A percentile compares a stretch with the other conserved stretches of the same genome.
phyloP scores from a whole-genome alignment of 2,797 vertebrate genomes.

The Enteromius afrohamiltoni region DNA sequence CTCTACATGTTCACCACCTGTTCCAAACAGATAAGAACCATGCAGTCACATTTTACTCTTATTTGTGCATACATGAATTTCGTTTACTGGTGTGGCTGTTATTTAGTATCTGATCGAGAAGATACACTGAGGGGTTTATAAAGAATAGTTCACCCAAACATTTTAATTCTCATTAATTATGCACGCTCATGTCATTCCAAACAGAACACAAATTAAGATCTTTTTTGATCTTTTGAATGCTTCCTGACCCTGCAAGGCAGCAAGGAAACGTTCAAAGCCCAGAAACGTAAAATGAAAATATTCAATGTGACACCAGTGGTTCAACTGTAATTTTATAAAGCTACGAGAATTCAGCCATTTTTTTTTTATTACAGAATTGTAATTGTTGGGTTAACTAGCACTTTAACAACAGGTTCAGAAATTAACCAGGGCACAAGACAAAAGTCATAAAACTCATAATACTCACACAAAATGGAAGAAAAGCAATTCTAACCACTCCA shows the following conservation, averaged over 20 bases:
- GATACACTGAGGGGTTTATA: background rate
- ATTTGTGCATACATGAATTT: background rate
- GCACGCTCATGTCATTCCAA: no score
- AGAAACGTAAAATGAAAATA: no score
- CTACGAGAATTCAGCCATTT: no score
- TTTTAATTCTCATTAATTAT: background rate
- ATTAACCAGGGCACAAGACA: background rate
- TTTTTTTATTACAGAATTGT: background rate
- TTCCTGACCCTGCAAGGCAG: no score
- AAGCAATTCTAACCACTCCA: background rate
- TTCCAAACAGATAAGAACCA: background rate
- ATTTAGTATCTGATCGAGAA: background rate
- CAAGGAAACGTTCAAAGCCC: no score
- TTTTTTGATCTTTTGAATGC: no score
- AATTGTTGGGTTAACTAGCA: background rate
- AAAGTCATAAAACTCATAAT: background rate
- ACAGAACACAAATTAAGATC: no score
- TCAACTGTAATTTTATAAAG: no score
- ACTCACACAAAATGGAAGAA: background rate
- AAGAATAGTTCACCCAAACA: background rate
- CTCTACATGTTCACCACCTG: slow-evolving; percentile 78
- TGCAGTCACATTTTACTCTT: background rate
- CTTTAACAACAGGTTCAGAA: background rate
- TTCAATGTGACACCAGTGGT: no score
- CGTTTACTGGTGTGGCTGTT: background rate